Percentiles rank a stretch among this genome's conserved stretches.
Conservation (phyloP, 2,888 invertebrate species). For the Polymixis lichenea region DNA sequence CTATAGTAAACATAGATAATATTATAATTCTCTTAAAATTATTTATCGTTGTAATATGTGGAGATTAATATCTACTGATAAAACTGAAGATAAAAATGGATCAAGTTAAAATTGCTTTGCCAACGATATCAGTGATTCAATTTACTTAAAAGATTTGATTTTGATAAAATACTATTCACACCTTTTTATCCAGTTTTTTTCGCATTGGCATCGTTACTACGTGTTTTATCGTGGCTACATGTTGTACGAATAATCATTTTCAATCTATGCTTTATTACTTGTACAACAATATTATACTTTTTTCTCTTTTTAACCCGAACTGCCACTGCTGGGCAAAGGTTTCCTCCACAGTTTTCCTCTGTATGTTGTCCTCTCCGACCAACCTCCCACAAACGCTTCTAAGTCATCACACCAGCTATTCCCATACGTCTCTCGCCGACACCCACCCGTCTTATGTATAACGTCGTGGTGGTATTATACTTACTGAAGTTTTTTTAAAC, state of each 20-base stretch:
- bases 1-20: slow-evolving; percentile 54
- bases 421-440: neutral
- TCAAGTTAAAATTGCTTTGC: slow-evolving; percentile 14
- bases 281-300: neutral
- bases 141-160: slow-evolving; percentile 39
- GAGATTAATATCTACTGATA: slow-evolving; percentile 42
- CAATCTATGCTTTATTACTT: neutral
- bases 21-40: slow-evolving; percentile 42
- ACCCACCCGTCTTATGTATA: neutral
- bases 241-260: neutral
- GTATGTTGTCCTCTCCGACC: neutral
- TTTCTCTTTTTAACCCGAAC: neutral
- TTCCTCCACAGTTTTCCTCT: neutral
- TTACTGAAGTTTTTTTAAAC: too few species aligned
- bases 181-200: slow-evolving; percentile 19
- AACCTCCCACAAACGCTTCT: neutral
- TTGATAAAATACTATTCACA: slow-evolving; percentile 24
- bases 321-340: neutral
- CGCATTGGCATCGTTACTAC: neutral
- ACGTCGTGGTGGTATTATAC: neutral
- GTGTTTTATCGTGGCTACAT: neutral
- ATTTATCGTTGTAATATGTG: slow-evolving; percentile 38
- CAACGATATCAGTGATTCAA: slow-evolving; percentile 31
- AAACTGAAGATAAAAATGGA: slow-evolving; percentile 12
- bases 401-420: neutral